Base-by-base conservation (phyloP, 2,113 vertebrate genomes). In the Rafetus swinhoei region DNA sequence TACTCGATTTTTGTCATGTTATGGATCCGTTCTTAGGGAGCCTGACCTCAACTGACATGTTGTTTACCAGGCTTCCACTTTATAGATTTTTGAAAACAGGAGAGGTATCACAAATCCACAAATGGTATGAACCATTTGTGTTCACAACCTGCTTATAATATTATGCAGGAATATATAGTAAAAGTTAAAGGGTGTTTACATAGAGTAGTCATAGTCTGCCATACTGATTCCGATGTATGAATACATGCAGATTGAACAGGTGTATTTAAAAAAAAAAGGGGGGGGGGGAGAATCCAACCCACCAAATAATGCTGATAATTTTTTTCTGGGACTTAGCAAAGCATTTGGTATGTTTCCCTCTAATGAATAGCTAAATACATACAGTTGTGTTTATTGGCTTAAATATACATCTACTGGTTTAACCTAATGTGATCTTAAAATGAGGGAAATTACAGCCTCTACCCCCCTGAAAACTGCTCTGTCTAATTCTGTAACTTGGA, bases 101-200 rank as follows among this genome's bases (percentile, higher is more conserved):
- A 84, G 84, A 79, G 62, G 21, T 80, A 39, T 85, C 95, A 87
- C 77, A 50, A 45, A 24, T 89, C 35, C 18, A 72, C 50, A 82
- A 50, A n/a, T 29, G 62, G 35, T 45, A 5, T 45, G 45, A 45
- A 45, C 45, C 45, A 45, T 45, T 45, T 27, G 24, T 9, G 2
- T 90, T 94, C 92, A 93, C 72, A 94, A 74, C 82, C 74, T 80
- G 55, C 56, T 52, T 45, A 62, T 91, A 90, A 65, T 62, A 69
- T 0, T 5, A 86, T 90, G 29, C 4, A 24, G 27, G 62, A n/a
- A 77, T 50, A 14, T 50, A 50, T 50, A 91, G 55, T 79, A 82
- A 50, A 94, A 90, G 87, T 88, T 93, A 65, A 50, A 56, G 74
- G 21, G 39, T 45, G 86, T 60, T 94, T 91, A 29, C 21, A 2